phyloP scores from a whole-genome alignment of 2,888 invertebrate genomes.

The Lissonota sp. region DNA sequence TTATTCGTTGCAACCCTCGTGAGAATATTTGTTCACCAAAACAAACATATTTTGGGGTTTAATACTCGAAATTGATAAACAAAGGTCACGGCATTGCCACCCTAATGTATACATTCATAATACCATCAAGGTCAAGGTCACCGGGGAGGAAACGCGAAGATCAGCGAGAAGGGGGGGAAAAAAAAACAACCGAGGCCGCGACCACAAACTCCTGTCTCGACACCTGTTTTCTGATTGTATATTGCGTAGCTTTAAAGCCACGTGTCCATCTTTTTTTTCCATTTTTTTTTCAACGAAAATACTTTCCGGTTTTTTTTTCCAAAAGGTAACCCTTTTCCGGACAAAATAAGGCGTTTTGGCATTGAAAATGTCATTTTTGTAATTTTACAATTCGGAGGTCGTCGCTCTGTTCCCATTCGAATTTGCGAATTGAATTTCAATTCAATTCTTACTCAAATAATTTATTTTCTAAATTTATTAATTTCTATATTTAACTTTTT shows the following conservation, averaged over 20 bases:
- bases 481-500: too few relatives aligned
- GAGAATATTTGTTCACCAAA: too few relatives aligned
- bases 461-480: too few relatives aligned
- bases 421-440: not conserved
- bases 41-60: too few relatives aligned
- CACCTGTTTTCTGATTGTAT: slow-evolving; percentile 27
- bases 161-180: not conserved
- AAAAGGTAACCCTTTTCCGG: not conserved
- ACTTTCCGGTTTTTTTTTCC: not conserved
- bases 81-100: too few relatives aligned
- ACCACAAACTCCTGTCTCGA: slow-evolving; percentile 42
- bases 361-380: not conserved
- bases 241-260: slow-evolving; percentile 3
- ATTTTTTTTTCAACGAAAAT: not conserved
- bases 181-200: slow-evolving; percentile 20
- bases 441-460: too few relatives aligned
- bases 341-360: not conserved
- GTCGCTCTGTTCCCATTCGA: not conserved
- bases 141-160: slow-evolving; percentile 10
- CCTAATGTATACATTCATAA: not conserved
- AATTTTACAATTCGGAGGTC: not conserved
- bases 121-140: slow-evolving; percentile 47
- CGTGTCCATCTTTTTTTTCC: slow-evolving; percentile 19
- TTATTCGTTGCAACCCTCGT: too few relatives aligned
- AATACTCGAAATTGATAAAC: too few relatives aligned